Evolutionary conservation across 2,113 vertebrate species (phyloP).

Genomic region (Psilopogon haemacephalus): DNA sequence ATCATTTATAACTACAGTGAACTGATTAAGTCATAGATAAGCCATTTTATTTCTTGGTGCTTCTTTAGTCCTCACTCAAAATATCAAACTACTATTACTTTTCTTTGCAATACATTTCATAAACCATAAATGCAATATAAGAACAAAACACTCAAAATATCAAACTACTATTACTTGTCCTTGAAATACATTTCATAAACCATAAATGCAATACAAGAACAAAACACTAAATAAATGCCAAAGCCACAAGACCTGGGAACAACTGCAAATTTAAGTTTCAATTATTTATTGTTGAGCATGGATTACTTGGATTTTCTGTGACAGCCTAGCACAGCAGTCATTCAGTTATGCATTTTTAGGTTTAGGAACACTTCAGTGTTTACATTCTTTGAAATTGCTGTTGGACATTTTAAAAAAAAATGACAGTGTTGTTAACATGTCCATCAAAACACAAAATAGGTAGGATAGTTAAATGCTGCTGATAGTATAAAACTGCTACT

Average conservation of each 20-base stretch:
- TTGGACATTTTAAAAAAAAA: not conserved
- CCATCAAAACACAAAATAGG: not conserved
- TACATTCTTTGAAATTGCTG: not conserved
- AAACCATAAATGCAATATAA: not conserved
- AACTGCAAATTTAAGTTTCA: not conserved
- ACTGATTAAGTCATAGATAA: not conserved
- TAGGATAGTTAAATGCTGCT: not conserved
- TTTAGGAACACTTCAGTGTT: not conserved
- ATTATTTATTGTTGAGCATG: not conserved
- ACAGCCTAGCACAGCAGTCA: not conserved
- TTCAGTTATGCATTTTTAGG: not conserved
- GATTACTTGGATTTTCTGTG: not conserved
- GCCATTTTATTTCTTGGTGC: not conserved
- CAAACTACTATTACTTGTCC: not conserved
- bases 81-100: not conserved
- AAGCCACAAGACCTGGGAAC: not conserved
- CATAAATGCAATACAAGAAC: not conserved
- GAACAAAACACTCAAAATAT: not conserved
- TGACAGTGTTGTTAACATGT: not conserved
- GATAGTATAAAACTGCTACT: not conserved
- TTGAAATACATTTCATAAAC: slow-evolving; percentile 10
- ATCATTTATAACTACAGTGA: not conserved
- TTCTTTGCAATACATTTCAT: not conserved
- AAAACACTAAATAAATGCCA: not conserved
- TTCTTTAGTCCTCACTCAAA: not conserved